Evolutionary conservation across 1,140 invertebrate genomes (phyloP).

Genomic region (Daktulosphaira vitifoliae): DNA sequence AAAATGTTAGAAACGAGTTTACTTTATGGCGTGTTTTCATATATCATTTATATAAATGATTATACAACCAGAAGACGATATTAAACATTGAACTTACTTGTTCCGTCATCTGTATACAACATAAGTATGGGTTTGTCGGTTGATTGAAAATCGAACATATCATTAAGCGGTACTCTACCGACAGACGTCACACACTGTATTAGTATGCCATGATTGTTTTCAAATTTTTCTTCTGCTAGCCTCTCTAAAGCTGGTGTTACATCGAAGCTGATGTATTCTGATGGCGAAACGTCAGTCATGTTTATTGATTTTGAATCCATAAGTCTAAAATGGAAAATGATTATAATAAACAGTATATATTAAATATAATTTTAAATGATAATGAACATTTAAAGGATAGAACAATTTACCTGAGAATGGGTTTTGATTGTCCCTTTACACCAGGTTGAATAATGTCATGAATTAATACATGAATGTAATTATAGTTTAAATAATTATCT

Average conservation of each 20-base stretch:
- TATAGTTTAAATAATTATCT: not conserved
- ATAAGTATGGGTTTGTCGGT: slow-evolving; percentile 51
- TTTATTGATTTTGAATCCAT: slow-evolving; percentile 69
- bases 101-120: slow-evolving; percentile 74
- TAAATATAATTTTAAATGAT: no score
- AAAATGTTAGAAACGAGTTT: slow-evolving; percentile 65
- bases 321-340: slow-evolving; percentile 46
- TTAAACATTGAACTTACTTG: slow-evolving; percentile 6
- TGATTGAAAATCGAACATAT: not conserved
- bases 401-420: slow-evolving; percentile 48
- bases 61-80: no score
- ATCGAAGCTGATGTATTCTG: slow-evolving; percentile 59
- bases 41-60: no score
- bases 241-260: slow-evolving; percentile 74
- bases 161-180: not conserved
- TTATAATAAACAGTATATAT: no score
- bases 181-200: slow-evolving; percentile 47
- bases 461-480: slow-evolving; percentile 48
- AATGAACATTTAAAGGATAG: no score
- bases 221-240: slow-evolving; percentile 49
- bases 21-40: slow-evolving; percentile 55
- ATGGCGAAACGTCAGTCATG: slow-evolving; percentile 45
- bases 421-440: slow-evolving; percentile 51
- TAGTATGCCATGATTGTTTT: slow-evolving; percentile 69
- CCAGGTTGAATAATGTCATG: slow-evolving; percentile 76